phyloP scores from a whole-genome alignment of 2,797 vertebrate genomes.

The Macroramphosus scolopax region DNA sequence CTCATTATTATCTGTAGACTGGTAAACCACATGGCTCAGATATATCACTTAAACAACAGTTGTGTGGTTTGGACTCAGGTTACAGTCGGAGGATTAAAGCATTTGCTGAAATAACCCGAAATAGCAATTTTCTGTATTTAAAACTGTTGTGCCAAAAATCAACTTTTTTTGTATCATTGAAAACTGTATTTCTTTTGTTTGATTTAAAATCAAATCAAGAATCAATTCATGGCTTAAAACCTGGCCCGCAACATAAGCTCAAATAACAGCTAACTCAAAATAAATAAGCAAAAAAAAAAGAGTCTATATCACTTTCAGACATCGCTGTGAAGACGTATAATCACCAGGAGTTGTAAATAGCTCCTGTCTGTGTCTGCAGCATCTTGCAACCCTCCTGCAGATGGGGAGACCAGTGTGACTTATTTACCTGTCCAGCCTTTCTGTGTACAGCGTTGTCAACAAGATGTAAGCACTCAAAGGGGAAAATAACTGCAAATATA shows the following conservation, averaged over 20 bases:
- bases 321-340: too few species aligned
- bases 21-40: constrained; percentile 64
- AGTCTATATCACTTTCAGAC: too few species aligned
- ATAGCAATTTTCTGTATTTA: too few species aligned
- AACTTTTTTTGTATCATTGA: too few species aligned
- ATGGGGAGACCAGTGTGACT: constrained; percentile 63
- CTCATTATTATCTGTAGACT: constrained; percentile 67
- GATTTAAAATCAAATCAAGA: background rate
- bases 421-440: constrained; percentile 71
- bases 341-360: too few species aligned
- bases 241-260: too few species aligned
- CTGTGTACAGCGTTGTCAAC: constrained; percentile 74
- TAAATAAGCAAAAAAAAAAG: too few species aligned
- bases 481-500: constrained; percentile 84
- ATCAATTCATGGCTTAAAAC: background rate
- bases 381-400: constrained; percentile 29
- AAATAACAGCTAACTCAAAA: background rate
- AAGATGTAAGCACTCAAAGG: constrained; percentile 81
- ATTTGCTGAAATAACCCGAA: constrained; percentile 17
- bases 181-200: background rate
- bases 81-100: constrained; percentile 34
- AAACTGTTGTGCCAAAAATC: too few species aligned
- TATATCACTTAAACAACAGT: constrained; percentile 46
- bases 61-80: constrained; percentile 31
- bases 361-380: too few species aligned